Evolutionary conservation across 2,888 invertebrate genomes (phyloP), one percentile per base, ranked within the genome.

Genomic region (Folsomia candida): DNA sequence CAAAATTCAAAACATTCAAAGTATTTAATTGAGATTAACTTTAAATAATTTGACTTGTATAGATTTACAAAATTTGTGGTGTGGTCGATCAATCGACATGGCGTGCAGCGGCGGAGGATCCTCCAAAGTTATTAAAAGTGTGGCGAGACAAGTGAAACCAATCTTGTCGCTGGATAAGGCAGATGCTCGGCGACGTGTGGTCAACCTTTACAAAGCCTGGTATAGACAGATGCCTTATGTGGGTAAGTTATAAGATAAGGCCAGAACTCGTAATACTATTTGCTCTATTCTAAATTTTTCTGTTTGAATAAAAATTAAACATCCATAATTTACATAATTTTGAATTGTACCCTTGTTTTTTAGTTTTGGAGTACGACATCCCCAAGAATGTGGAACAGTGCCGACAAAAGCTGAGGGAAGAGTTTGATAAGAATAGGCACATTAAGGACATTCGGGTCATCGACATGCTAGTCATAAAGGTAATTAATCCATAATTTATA

Each of bases 121-220:
- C 18, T 68, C 70, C 4, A 76, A 84, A 82, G 85, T 88, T 77
- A 84, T 85, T 20, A 85, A 83, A 81, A 82, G 83, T 74, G 83
- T 84, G 61, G 81, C 85, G 62, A 88, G 88, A 81, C 89, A 90
- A 84, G 96, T 93, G 29, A 91, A 90, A 82, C 96, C 97, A 29
- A 87, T 97, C 81, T 86, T 97, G 76, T 97, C 97, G 0, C 81
- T 90, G 67, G 89, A 90, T 82, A 85, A 85, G 58, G 86, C 84
- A 2, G 95, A 97, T 83, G 94, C 96, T 1, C 89, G 88, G 80
- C 87, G 87, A 81, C 88, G 95, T 83, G 96, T 93, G 1, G 82
- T 96, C 9, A 92, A 89, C 83, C 86, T 97, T 69, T 97, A 97
- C 84, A 94, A 91, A 85, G 91, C 94, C 69, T 97, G 97, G 95